These are phyloP conservation scores for Rutilus rutilus DNA, from an alignment of 2,113 vertebrate species.

Conservation along the genomic window DNA sequence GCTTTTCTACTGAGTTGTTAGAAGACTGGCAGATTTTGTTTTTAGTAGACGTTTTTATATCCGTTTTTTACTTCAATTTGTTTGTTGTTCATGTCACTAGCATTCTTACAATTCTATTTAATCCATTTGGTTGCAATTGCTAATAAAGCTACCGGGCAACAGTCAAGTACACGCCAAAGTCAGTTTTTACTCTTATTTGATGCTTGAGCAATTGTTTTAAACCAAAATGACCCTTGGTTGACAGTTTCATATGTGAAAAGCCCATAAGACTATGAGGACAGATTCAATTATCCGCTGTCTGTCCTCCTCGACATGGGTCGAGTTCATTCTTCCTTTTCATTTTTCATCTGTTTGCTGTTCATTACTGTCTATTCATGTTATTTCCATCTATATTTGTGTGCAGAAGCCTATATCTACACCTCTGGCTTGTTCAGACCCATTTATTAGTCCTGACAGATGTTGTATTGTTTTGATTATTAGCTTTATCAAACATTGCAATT, in stretches of 20 bases:
- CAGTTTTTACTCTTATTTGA: neutral
- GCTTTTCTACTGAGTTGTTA: neutral
- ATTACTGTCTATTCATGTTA: neutral
- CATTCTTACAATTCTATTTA: neutral
- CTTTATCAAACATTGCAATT: neutral
- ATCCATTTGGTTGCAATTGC: neutral
- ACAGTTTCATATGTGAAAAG: neutral
- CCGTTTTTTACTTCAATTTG: no score
- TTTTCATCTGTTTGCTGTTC: slow-evolving; percentile 10
- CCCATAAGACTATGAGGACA: neutral
- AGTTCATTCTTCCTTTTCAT: neutral
- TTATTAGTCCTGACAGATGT: neutral
- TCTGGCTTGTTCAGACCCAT: neutral
- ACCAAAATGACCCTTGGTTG: neutral
- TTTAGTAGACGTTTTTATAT: neutral
- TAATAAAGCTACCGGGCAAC: neutral
- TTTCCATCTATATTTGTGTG: neutral
- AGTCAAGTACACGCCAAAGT: neutral
- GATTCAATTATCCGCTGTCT: slow-evolving; percentile 10
- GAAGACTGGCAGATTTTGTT: neutral
- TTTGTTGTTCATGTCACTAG: neutral
- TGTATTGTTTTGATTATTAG: neutral
- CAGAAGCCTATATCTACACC: neutral
- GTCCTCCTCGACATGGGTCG: neutral
- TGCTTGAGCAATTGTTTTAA: neutral